Evolutionary conservation across 1,140 invertebrate species (phyloP), one percentile per base, ranked within the genome.

Genomic region (Heterodera carotae): DNA sequence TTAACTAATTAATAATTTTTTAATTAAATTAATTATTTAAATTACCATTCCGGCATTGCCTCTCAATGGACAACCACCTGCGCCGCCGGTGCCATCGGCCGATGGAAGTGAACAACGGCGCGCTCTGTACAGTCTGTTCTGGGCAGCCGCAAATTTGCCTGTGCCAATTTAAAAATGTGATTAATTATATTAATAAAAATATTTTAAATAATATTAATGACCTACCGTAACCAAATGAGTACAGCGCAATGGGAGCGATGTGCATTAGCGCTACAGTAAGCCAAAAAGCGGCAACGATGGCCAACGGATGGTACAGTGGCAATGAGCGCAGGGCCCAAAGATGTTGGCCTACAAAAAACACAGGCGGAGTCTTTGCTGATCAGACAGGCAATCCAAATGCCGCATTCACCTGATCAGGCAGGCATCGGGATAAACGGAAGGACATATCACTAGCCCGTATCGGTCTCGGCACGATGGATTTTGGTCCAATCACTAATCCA

Each of bases 221-320:
- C n/a, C n/a, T 85, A 43, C 84, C 79, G 82, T 86, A 86, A 27
- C 85, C 85, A 76, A 84, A 86, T 31, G 79, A 77, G 69, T 86
- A 86, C n/a, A 87, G 34, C 3, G 79, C 71, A 27, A 86, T 81
- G 25, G 86, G 84, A 12, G 82, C 78, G 31, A 86, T n/a, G 43
- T 79, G 78, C 75, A 85, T 87, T 29, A 83, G 71, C 33, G 78
- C 33, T 36, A 81, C 71, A 43, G 85, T 83, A 18, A 70, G 56
- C 72, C 83, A 66, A 74, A 84, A 82, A 25, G 75, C 36, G 29
- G 53, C 75, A 43, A 85, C 43, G 34, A 86, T 39, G 31, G 77
- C 12, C 66, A 82, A 64, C 71, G 82, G 78, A 81, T 84, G 76
- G 66, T 80, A 84, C 8, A 86, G n/a, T 43, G 71, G 39, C 39